Percentiles rank a stretch among this genome's conserved stretches.
phyloP scores from a whole-genome alignment of 2,797 vertebrate genomes.

The Diplodus puntazzo region DNA sequence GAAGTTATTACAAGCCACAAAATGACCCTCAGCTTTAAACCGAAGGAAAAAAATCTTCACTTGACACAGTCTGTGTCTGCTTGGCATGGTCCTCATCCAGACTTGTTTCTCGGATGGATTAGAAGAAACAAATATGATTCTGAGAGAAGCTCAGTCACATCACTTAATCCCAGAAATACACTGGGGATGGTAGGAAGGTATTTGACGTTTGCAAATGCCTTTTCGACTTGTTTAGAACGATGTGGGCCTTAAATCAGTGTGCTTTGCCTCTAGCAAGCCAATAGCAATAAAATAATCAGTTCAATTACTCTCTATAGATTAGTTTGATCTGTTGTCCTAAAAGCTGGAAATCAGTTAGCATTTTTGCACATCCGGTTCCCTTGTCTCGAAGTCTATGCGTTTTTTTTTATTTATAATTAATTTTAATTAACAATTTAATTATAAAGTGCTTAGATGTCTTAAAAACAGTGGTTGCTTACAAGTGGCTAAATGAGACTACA shows the following conservation, averaged over 20 bases:
- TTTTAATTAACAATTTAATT: too few species aligned
- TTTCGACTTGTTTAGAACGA: conserved; percentile 25
- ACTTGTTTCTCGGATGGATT: conserved; percentile 65
- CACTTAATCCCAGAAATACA: conserved; percentile 55
- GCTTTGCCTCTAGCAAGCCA: conserved; percentile 27
- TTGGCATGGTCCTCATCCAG: conserved; percentile 29
- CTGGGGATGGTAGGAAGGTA: neutral
- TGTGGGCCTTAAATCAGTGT: conserved; percentile 7
- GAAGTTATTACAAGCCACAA: conserved; percentile 52
- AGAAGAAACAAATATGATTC: conserved; percentile 51
- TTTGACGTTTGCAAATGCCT: neutral
- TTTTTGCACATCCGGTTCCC: too few species aligned
- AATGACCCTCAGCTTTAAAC: conserved; percentile 37
- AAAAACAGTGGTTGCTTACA: too few species aligned
- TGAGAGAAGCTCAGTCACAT: conserved; percentile 40
- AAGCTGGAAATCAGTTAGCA: too few species aligned
- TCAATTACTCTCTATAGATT: conserved; percentile 2
- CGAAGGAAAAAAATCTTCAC: neutral
- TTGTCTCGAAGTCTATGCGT: too few species aligned
- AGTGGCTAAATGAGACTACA: too few species aligned
- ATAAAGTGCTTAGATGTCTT: too few species aligned
- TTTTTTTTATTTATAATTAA: too few species aligned
- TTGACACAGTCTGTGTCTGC: conserved; percentile 9
- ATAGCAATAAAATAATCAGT: conserved; percentile 6
- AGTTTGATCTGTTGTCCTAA: too few species aligned